Percentiles rank a stretch among this genome's conserved stretches.
Evolutionary conservation across 2,797 vertebrate species (phyloP).

Genomic region (Chaetophractus vellerosus): DNA sequence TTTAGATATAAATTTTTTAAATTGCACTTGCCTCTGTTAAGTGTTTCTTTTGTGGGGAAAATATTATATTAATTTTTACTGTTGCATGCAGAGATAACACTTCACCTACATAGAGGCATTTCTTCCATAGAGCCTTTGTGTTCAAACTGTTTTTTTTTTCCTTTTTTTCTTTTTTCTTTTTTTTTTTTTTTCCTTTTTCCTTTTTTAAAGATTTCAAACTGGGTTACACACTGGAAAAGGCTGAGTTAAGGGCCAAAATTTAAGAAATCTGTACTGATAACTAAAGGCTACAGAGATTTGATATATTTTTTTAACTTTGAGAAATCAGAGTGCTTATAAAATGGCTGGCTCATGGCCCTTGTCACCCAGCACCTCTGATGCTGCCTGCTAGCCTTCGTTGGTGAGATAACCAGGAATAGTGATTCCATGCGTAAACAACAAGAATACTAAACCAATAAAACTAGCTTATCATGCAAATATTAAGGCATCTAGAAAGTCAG

Average conservation of each 20-base stretch:
- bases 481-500: slow-evolving; percentile 99
- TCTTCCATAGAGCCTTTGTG: slow-evolving; percentile 91
- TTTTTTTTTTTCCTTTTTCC: background rate
- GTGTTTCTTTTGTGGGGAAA: slow-evolving; percentile 95
- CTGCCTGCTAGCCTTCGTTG: slow-evolving; percentile 95
- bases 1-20: slow-evolving; percentile 95
- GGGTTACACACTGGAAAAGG: slow-evolving; percentile 91
- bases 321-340: slow-evolving; percentile 91
- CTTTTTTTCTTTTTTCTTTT: background rate
- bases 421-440: slow-evolving; percentile 95
- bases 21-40: slow-evolving; percentile 99
- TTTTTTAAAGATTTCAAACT: slow-evolving; percentile 89
- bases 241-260: slow-evolving; percentile 91
- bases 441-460: slow-evolving; percentile 95
- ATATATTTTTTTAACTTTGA: slow-evolving; percentile 90
- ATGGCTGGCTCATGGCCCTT: slow-evolving; percentile 88
- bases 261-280: slow-evolving; percentile 91
- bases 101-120: slow-evolving; percentile 90
- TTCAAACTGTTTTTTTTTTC: slow-evolving; percentile 86
- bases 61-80: slow-evolving; percentile 91
- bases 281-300: slow-evolving; percentile 92
- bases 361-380: slow-evolving; percentile 89
- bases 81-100: slow-evolving; percentile 93
- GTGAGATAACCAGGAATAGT: slow-evolving; percentile 94
- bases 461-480: slow-evolving; percentile 99